Percentiles rank a stretch among this genome's conserved stretches.
These are phyloP conservation scores for Rachycentron canadum DNA, from an alignment of 2,797 vertebrate species.

Conservation along the genomic window DNA sequence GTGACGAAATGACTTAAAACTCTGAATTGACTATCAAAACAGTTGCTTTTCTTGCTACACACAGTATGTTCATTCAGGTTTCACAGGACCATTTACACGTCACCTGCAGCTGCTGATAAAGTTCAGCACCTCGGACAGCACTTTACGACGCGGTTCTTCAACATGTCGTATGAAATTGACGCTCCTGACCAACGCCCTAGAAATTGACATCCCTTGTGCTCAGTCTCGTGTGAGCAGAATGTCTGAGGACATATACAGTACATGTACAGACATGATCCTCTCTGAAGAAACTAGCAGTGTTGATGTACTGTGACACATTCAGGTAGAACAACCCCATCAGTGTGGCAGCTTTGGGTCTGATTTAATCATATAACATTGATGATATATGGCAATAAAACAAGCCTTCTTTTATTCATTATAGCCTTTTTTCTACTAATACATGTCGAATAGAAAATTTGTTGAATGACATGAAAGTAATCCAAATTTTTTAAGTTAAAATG, in stretches of 20 bases:
- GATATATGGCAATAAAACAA: background rate
- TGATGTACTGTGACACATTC: background rate
- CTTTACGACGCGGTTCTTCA: conserved; percentile 38
- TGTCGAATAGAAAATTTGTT: background rate
- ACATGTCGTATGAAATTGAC: conserved; percentile 24
- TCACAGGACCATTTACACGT: conserved; percentile 17
- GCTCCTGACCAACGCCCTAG: background rate
- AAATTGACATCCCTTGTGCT: background rate
- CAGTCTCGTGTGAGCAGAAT: background rate
- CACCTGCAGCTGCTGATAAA: conserved; percentile 41
- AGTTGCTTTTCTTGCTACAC: background rate
- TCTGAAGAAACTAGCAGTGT: background rate
- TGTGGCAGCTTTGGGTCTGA: background rate
- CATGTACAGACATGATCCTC: background rate
- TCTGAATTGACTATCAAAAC: background rate
- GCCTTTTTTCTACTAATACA: no score
- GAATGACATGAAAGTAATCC: background rate
- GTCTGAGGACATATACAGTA: background rate
- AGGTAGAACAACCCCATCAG: background rate
- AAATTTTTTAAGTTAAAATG: no score
- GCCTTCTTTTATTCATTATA: background rate
- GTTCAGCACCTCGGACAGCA: conserved; percentile 82
- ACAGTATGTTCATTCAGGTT: conserved; percentile 15
- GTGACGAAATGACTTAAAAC: conserved; percentile 6
- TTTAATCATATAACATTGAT: background rate